Evolutionary conservation across 2,888 invertebrate genomes (phyloP), one percentile per base, ranked within the genome.

Genomic region (Rhabditoides inermis): DNA sequence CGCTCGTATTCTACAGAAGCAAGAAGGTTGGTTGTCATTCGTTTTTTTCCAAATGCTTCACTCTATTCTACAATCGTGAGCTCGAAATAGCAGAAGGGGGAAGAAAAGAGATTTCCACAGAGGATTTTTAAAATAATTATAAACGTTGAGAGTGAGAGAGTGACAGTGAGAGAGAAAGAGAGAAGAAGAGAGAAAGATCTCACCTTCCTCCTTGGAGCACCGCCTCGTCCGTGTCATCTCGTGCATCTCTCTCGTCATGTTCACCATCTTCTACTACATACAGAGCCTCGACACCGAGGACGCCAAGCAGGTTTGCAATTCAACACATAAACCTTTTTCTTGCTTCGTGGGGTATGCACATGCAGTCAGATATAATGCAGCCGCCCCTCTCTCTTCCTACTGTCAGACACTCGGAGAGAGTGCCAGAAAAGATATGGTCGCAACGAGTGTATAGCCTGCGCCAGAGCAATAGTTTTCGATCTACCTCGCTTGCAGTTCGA

Each of bases 1-100:
- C 63, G 6, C 55, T 73, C n/a, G 50, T 73, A 4, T 66, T 62
- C 45, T 73, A 67, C 49, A 56, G 71, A 35, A 61, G 69, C 2
- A 73, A 69, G 53, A 66, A 67, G 60, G 69, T 71, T 7, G 36
- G 18, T 49, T 37, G 26, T 45, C 12, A 15, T 46, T 32, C 15
- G 18, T 5, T 12, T 28, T n/a, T 18, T 27, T 49, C 20, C 12
- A 51, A 20, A 30, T 4, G 10, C 15, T 32, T 15, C 35, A 15
- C 35, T 32, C 15, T 32, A 32, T n/a, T n/a, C n/a, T n/a, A n/a
- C n/a, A n/a, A n/a, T n/a, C n/a, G n/a, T n/a, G n/a, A n/a, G n/a
- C n/a, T n/a, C n/a, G n/a, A n/a, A n/a, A n/a, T n/a, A n/a, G n/a
- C n/a, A n/a, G n/a, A n/a, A n/a, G n/a, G n/a, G n/a, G n/a, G n/a